Evolutionary conservation across 2,888 invertebrate species (phyloP).

Genomic region (Synergus japonicus): DNA sequence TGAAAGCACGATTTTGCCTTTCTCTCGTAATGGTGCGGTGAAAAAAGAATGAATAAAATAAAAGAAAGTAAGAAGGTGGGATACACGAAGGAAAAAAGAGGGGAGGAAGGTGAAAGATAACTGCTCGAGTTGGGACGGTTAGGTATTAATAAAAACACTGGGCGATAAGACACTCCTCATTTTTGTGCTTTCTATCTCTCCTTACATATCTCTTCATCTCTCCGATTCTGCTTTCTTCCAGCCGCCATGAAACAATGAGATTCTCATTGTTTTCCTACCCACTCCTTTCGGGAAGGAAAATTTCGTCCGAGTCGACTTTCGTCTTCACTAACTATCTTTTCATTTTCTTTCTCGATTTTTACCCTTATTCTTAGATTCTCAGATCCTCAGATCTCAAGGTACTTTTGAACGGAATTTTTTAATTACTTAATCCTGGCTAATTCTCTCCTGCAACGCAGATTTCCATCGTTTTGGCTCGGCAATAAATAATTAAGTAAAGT

Average conservation of each 20-base stretch:
- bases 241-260: conserved; percentile 31
- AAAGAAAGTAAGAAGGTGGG: neutral
- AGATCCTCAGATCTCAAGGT: neutral
- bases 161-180: conserved; percentile 47
- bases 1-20: conserved; percentile 19
- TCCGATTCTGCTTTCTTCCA: conserved; percentile 19
- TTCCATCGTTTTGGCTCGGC: no score
- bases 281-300: conserved; percentile 5
- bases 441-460: neutral
- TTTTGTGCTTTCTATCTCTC: conserved; percentile 44
- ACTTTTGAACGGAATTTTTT: conserved; percentile 8
- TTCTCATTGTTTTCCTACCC: conserved; percentile 34
- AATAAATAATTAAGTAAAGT: neutral
- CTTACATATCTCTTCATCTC: conserved; percentile 21
- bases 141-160: conserved; percentile 53
- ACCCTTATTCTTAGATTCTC: neutral
- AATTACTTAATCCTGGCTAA: conserved; percentile 16
- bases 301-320: conserved; percentile 22
- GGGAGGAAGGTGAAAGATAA: conserved; percentile 46
- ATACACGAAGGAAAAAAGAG: conserved; percentile 43
- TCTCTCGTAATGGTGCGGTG: neutral
- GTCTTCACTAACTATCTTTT: neutral
- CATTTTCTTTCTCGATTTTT: neutral
- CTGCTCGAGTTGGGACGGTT: conserved; percentile 48
- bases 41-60: neutral